These are phyloP conservation scores for Phortica magna DNA, from an alignment of 2,888 invertebrate species.

Conservation along the genomic window DNA sequence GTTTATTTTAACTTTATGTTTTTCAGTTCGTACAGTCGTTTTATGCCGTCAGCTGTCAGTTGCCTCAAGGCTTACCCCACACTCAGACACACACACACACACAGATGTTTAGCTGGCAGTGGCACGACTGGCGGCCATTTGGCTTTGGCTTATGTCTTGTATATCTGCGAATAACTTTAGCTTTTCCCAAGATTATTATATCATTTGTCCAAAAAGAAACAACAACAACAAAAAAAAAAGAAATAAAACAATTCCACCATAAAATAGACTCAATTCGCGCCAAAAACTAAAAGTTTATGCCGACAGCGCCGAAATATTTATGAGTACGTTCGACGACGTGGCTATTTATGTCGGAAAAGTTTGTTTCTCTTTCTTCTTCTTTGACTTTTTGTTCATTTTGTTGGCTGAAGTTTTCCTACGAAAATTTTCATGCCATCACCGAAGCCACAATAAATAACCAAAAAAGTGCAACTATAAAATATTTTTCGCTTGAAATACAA, in stretches of 20 bases:
- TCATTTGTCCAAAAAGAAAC: conserved; percentile 21
- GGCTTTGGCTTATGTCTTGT: background rate
- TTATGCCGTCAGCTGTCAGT: background rate
- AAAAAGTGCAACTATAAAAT: conserved; percentile 68
- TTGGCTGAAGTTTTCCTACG: conserved; percentile 8
- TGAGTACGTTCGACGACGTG: conserved; percentile 49
- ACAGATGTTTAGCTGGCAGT: background rate
- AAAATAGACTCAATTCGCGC: conserved; percentile 14
- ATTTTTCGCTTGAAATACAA: conserved; percentile 49
- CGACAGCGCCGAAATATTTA: conserved; percentile 63
- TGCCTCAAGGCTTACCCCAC: background rate
- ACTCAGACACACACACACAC: background rate
- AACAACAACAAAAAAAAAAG: background rate
- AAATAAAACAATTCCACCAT: background rate
- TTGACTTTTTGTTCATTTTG: conserved; percentile 16
- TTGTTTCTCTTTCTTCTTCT: conserved; percentile 2
- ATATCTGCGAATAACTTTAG: background rate
- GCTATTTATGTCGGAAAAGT: conserved; percentile 36
- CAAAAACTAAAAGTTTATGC: background rate
- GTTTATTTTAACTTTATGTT: background rate
- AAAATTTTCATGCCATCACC: background rate
- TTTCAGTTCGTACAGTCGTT: background rate
- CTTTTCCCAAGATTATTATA: conserved; percentile 29
- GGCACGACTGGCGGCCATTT: background rate
- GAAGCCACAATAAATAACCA: background rate